Percentiles rank a stretch among this genome's conserved stretches.
These are phyloP conservation scores for Pantherophis vulpinus DNA, from an alignment of 2,797 vertebrate genomes.

Conservation along the genomic window DNA sequence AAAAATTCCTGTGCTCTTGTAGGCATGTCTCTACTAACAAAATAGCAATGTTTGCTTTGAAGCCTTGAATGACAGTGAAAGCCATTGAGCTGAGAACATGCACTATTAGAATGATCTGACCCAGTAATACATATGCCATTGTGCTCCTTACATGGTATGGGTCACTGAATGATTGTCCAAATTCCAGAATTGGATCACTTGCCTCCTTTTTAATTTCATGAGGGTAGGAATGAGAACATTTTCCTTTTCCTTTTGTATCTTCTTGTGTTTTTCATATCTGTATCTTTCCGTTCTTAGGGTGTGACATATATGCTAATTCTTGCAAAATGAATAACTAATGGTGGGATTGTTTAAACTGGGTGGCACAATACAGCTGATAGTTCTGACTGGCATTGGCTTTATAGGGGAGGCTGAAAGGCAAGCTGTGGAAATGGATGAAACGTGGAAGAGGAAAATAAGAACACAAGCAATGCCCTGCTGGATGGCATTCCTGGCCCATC, in stretches of 20 bases:
- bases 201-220: neutral
- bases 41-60: constrained; percentile 53
- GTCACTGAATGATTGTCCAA: neutral
- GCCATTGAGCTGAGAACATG: constrained; percentile 51
- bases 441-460: neutral
- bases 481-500: neutral
- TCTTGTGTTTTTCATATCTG: neutral
- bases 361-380: neutral
- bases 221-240: neutral
- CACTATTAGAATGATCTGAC: neutral
- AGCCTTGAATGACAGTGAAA: constrained; percentile 53
- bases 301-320: neutral
- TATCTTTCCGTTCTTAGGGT: neutral
- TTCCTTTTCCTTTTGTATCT: neutral
- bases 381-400: neutral
- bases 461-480: neutral
- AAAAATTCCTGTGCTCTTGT: constrained; percentile 46
- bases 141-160: neutral
- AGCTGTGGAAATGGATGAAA: neutral
- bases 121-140: neutral
- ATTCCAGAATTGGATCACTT: neutral
- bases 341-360: neutral
- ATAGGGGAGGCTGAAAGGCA: neutral
- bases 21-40: constrained; percentile 47
- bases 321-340: neutral